These are phyloP conservation scores for Aspidiotus destructor DNA, from an alignment of 2,888 invertebrate species.

Conservation along the genomic window DNA sequence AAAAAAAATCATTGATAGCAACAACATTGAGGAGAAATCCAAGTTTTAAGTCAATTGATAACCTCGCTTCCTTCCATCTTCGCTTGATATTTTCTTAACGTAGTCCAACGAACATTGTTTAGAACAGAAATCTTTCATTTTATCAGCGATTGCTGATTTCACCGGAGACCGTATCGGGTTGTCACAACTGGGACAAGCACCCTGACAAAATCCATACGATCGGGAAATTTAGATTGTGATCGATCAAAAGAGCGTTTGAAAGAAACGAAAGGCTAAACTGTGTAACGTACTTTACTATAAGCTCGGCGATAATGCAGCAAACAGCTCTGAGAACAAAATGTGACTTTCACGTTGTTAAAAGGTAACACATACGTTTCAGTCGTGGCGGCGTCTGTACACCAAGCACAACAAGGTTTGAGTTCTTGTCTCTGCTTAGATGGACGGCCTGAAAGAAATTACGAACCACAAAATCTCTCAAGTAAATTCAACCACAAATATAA, in stretches of 20 bases:
- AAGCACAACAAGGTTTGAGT: conserved; percentile 61
- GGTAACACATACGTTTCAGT: conserved; percentile 78
- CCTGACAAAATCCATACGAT: conserved; percentile 44
- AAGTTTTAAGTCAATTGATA: not conserved
- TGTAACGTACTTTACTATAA: conserved; percentile 33
- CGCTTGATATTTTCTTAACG: conserved; percentile 55
- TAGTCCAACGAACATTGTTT: conserved; percentile 73
- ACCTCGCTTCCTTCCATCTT: not conserved
- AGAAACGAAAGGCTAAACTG: not conserved
- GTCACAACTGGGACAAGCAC: conserved; percentile 77
- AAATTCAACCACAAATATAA: too few relatives aligned
- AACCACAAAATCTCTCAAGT: too few relatives aligned
- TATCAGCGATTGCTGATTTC: conserved; percentile 46
- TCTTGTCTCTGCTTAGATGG: conserved; percentile 77
- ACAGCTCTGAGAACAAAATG: conserved; percentile 85
- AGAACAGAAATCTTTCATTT: conserved; percentile 72
- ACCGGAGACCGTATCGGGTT: conserved; percentile 70
- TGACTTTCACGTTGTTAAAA: conserved; percentile 78
- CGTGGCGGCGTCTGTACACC: conserved; percentile 78
- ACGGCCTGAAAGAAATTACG: conserved; percentile 57
- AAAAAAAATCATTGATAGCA: too few relatives aligned
- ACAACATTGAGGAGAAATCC: conserved; percentile 3
- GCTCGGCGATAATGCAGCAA: conserved; percentile 80
- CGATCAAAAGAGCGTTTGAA: conserved; percentile 27
- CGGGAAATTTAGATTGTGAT: not conserved